A percentile compares a stretch with the other conserved stretches of the same genome.
Conservation (phyloP, 2,797 vertebrate species). For the Pseudochirops corinnae region DNA sequence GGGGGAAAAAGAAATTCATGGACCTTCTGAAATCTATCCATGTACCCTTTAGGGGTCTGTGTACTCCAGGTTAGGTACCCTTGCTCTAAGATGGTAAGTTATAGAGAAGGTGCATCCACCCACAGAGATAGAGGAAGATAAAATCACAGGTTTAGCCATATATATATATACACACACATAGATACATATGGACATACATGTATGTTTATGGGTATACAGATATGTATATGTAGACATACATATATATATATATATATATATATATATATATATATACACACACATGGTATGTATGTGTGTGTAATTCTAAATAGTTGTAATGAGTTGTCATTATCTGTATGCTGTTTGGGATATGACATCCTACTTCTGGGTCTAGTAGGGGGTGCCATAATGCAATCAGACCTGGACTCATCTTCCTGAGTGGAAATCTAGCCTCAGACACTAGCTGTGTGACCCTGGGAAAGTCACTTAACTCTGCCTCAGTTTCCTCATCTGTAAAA, state of each 20-base stretch:
- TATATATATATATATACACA: not conserved
- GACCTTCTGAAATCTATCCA: too few species aligned
- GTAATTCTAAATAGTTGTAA: not conserved
- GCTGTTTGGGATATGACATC: not conserved
- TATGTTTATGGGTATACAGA: not conserved
- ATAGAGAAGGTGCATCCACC: not conserved
- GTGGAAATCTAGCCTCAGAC: not conserved
- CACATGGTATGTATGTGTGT: not conserved
- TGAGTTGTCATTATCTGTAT: not conserved
- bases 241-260: too few species aligned
- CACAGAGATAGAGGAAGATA: not conserved
- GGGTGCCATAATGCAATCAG: not conserved
- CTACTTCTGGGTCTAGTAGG: not conserved
- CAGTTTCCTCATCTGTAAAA: not conserved
- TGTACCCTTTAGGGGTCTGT: not conserved
- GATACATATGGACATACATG: accelerated
- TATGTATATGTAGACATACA: not conserved
- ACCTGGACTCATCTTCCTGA: not conserved
- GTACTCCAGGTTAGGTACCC: not conserved
- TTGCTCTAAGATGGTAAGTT: not conserved
- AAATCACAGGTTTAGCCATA: not conserved
- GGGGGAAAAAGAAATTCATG: not conserved
- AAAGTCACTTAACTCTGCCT: not conserved
- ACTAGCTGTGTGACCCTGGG: not conserved
- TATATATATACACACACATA: not conserved